A percentile compares a stretch with the other conserved stretches of the same genome.
These are phyloP conservation scores for Adrianichthys oophorus DNA, from an alignment of 2,797 vertebrate species.

Conservation along the genomic window DNA sequence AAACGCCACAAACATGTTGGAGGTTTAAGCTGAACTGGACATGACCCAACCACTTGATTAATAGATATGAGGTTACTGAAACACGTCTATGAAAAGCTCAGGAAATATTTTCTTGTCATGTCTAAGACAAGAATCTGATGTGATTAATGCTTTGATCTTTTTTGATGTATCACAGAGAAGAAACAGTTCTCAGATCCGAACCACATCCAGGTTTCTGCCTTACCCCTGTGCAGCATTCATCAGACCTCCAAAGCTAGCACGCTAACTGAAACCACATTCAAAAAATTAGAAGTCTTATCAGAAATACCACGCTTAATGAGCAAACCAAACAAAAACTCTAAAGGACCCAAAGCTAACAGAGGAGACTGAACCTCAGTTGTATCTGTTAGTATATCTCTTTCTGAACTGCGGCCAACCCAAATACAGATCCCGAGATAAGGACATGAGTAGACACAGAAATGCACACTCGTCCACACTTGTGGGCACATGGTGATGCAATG, in stretches of 20 bases:
- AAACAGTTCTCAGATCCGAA: conserved; percentile 60
- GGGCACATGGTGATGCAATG: conserved; percentile 34
- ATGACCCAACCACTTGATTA: conserved; percentile 51
- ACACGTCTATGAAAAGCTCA: conserved; percentile 40
- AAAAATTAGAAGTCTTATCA: conserved; percentile 73
- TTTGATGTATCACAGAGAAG: conserved; percentile 56
- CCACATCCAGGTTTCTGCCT: conserved; percentile 59
- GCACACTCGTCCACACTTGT: conserved; percentile 15
- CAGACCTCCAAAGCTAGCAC: conserved; percentile 42
- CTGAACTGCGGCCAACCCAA: conserved; percentile 84
- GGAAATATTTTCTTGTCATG: conserved; percentile 64
- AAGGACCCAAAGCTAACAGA: conserved; percentile 63
- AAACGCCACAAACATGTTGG: conserved; percentile 35
- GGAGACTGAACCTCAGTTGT: conserved; percentile 55
- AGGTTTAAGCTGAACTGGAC: conserved; percentile 34
- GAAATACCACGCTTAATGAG: conserved; percentile 71
- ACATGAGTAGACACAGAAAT: conserved; percentile 61
- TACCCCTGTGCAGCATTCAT: conserved; percentile 26
- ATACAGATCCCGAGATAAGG: conserved; percentile 82
- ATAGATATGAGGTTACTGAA: conserved; percentile 55
- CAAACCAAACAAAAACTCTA: conserved; percentile 71
- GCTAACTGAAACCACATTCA: conserved; percentile 64
- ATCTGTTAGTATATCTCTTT: conserved; percentile 73
- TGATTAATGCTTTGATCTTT: conserved; percentile 67
- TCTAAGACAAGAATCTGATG: conserved; percentile 50